phyloP scores from a whole-genome alignment of 64 coral and sea anemone species.

The Actinia tenebrosa region DNA sequence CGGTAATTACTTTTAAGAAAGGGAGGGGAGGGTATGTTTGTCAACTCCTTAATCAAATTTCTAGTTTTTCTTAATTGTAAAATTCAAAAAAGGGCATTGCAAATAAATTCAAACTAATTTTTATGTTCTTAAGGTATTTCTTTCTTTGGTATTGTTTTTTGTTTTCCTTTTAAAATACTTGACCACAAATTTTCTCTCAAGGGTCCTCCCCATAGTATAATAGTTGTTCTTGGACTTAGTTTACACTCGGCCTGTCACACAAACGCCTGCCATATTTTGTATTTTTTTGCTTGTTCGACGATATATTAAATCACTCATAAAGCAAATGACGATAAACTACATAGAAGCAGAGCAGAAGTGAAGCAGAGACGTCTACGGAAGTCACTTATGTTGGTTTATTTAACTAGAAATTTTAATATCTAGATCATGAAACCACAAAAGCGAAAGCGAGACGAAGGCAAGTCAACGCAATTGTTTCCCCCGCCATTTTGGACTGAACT shows the following conservation, averaged over 20 bases:
- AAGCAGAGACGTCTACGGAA: background rate
- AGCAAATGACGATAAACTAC: background rate
- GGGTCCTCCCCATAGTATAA: background rate
- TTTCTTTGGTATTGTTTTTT: background rate
- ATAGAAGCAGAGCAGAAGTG: background rate
- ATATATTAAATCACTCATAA: background rate
- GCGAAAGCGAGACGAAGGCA: slow-evolving; percentile 48
- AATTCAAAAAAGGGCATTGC: no score
- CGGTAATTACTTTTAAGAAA: background rate
- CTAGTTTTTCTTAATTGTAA: no score
- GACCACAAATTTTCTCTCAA: background rate
- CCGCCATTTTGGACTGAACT: background rate
- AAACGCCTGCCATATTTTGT: background rate
- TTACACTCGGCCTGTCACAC: background rate
- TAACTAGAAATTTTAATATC: background rate
- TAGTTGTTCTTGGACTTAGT: background rate
- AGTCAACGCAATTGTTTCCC: background rate
- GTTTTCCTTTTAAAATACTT: no score
- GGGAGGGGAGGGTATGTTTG: background rate
- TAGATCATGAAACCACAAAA: slow-evolving; percentile 19
- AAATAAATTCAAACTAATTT: no score
- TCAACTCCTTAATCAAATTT: background rate
- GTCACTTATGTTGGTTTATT: background rate
- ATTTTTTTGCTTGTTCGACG: background rate
- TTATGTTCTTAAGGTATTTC: background rate